Conservation (phyloP, 2,888 invertebrate species). For the Leptinotarsa peninsularis region DNA sequence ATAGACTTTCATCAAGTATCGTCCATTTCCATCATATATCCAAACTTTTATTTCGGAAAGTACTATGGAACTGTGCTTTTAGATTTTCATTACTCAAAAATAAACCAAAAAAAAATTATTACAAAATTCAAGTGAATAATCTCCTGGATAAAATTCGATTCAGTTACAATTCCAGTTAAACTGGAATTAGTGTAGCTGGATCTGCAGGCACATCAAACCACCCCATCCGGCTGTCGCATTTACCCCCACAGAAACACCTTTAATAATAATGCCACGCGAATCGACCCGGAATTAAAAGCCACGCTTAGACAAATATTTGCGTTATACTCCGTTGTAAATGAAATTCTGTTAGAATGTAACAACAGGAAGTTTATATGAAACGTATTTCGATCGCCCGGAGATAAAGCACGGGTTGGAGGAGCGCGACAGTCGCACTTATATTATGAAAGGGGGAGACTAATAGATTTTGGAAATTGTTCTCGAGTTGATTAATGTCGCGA, state of each 20-base stretch:
- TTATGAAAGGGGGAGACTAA: slow-evolving; percentile 30
- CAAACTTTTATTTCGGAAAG: too few relatives aligned
- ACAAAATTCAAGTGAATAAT: too few relatives aligned
- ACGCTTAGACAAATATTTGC: slow-evolving; percentile 26
- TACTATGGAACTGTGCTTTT: too few relatives aligned
- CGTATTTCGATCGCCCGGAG: slow-evolving; percentile 12
- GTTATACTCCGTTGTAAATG: slow-evolving; percentile 7
- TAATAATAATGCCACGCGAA: slow-evolving; percentile 8
- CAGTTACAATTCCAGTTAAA: too few relatives aligned
- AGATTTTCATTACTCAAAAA: too few relatives aligned
- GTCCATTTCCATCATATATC: too few relatives aligned
- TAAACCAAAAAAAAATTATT: too few relatives aligned
- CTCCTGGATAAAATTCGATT: too few relatives aligned
- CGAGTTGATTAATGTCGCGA: slow-evolving; percentile 28
- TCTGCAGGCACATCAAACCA: neutral
- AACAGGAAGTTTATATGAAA: slow-evolving; percentile 16
- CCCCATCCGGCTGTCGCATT: neutral
- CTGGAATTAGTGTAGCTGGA: neutral
- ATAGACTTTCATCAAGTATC: too few relatives aligned
- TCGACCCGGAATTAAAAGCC: slow-evolving; percentile 1
- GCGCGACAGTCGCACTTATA: slow-evolving; percentile 12
- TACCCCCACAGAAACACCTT: neutral
- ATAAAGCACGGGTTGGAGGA: slow-evolving; percentile 19
- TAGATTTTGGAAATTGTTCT: slow-evolving; percentile 29
- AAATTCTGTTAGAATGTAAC: slow-evolving; percentile 21